Conservation (phyloP, 2,888 invertebrate genomes). For the Drosophila anceps region DNA sequence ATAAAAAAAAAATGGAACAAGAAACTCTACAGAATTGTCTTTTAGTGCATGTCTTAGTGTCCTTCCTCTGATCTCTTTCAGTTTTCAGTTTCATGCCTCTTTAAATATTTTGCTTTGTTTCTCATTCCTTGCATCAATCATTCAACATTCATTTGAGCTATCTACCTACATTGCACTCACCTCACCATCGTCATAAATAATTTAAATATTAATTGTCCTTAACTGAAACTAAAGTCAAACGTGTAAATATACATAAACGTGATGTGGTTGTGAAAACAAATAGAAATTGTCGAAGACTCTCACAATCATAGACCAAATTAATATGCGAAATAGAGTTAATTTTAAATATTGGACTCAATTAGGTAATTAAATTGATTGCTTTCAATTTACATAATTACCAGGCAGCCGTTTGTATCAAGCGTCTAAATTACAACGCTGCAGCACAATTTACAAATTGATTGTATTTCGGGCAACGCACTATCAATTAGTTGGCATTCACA, state of each 20-base stretch:
- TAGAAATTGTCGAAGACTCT: neutral
- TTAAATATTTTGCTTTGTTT: constrained; percentile 18
- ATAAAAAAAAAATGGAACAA: constrained; percentile 3
- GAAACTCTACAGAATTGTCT: constrained; percentile 3
- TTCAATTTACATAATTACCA: neutral
- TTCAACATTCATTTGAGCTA: constrained; percentile 38
- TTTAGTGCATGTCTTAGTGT: constrained; percentile 59
- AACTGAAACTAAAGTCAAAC: constrained; percentile 36
- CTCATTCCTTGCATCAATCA: constrained; percentile 42
- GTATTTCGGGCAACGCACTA: neutral
- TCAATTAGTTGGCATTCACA: constrained; percentile 1
- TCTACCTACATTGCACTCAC: constrained; percentile 34
- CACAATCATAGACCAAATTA: constrained; percentile 26
- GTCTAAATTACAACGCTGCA: neutral
- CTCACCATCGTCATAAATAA: constrained; percentile 46
- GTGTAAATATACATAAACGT: constrained; percentile 76
- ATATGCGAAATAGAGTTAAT: neutral
- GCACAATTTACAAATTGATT: neutral
- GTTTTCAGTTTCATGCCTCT: constrained; percentile 40
- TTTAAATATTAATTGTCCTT: constrained; percentile 46
- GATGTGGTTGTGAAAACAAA: constrained; percentile 11
- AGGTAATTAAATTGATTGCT: neutral
- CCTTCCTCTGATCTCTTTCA: constrained; percentile 16
- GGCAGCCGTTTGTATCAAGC: neutral
- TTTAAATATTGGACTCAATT: neutral